Evolutionary conservation across 2,888 invertebrate genomes (phyloP), one percentile per base, ranked within the genome.

Genomic region (Lasioglossum villosulum): DNA sequence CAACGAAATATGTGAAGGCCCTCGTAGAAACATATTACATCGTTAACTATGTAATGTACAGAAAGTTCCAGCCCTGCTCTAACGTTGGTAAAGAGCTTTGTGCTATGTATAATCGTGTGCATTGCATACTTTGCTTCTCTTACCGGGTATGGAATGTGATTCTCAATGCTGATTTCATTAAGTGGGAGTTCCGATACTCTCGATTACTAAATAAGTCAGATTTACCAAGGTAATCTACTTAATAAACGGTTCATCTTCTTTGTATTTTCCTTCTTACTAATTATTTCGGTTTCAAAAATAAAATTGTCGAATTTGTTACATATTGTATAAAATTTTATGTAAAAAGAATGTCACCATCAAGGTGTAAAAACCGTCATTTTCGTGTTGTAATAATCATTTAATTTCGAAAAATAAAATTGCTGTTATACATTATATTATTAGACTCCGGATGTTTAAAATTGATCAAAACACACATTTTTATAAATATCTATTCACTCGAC

Each of bases 21-120:
- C 73, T 87, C 88, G 87, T 91, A 92, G 91, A 88, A 88, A 87
- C 88, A 84, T 88, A 89, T 90, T 91, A 92, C 88, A 83, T 91
- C 88, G 88, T 91, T 88, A 91, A 88, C 91, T 90, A 91, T 87
- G 89, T 93, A 93, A 93, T 93, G 92, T 94, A 85, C 80, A 85
- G 84, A 84, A 93, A 94, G 88, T 94, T 93, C 89, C 92, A 92
- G 92, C 92, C 89, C 89, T 89, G 91, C 92, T 91, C 91, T 88
- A 90, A 91, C 90, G 86, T 87, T 87, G 83, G 87, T 91, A 89
- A 87, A 91, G 92, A 93, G 93, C 92, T 94, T 94, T 95, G 95
- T 95, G 95, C 95, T 94, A 94, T 95, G 93, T 94, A 85, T 85
- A 94, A 94, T 94, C 92, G 91, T 95, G 95, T 95, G 95, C 95